Percentiles rank a stretch among this genome's conserved stretches.
These are phyloP conservation scores for Noctua fimbriata DNA, from an alignment of 2,888 invertebrate species.

Conservation along the genomic window DNA sequence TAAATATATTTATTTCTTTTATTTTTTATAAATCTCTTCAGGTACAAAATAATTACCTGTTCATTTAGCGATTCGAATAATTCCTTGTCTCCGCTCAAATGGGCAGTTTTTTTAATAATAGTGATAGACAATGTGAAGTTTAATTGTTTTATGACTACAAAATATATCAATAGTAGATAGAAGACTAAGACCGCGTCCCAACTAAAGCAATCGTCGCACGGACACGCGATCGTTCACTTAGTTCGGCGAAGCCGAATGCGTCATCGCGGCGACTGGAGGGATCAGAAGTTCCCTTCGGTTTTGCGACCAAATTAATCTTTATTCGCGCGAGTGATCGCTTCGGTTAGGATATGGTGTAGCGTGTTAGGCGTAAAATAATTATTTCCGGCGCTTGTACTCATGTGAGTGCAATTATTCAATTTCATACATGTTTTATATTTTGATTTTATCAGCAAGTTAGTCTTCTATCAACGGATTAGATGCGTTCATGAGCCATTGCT, in stretches of 20 bases:
- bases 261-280: neutral
- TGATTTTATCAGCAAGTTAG: neutral
- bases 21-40: neutral
- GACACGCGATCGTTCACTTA: neutral
- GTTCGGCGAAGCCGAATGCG: neutral
- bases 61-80: neutral
- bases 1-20: neutral
- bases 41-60: neutral
- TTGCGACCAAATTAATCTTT: neutral
- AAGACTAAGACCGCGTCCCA: neutral
- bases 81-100: neutral
- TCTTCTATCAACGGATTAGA: neutral
- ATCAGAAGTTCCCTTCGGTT: neutral
- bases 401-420: neutral
- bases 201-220: neutral
- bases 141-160: slow-evolving; percentile 3
- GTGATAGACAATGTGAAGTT: neutral
- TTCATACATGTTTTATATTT: neutral
- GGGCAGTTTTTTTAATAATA: neutral
- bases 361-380: neutral
- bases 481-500: slow-evolving; percentile 5
- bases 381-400: neutral
- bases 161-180: slow-evolving; percentile 4
- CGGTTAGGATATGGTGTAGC: neutral
- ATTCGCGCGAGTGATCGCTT: neutral